Evolutionary conservation across 2,113 vertebrate genomes (phyloP).

Genomic region (Perca schrenkii): DNA sequence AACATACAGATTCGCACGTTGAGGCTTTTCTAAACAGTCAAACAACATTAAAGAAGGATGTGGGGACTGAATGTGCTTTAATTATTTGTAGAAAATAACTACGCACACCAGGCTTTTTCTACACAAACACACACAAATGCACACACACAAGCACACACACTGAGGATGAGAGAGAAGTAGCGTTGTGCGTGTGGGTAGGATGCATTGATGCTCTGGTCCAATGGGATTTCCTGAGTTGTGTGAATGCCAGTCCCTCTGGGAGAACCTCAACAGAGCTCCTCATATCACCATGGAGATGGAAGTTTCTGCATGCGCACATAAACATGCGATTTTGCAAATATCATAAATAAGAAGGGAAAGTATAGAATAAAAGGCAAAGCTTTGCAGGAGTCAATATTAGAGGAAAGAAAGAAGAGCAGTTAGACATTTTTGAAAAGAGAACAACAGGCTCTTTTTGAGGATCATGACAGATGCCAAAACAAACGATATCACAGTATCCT

Average conservation of each 20-base stretch:
- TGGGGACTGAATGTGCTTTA: slow-evolving; percentile 69
- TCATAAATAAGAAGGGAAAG: slow-evolving; percentile 55
- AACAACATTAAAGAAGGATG: slow-evolving; percentile 35
- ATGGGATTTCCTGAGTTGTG: slow-evolving; percentile 83
- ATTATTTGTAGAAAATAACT: slow-evolving; percentile 72
- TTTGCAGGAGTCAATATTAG: slow-evolving; percentile 55
- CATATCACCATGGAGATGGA: slow-evolving; percentile 49
- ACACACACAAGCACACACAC: slow-evolving; percentile 17
- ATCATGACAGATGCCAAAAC: slow-evolving; percentile 70
- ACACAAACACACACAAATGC: slow-evolving; percentile 12
- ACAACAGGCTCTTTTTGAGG: slow-evolving; percentile 48
- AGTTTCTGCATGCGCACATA: slow-evolving; percentile 50
- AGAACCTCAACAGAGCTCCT: slow-evolving; percentile 57
- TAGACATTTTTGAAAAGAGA: neutral
- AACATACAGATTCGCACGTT: slow-evolving; percentile 19
- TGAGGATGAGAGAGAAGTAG: slow-evolving; percentile 13
- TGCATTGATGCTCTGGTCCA: slow-evolving; percentile 63
- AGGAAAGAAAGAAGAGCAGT: slow-evolving; percentile 43
- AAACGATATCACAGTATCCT: slow-evolving; percentile 81
- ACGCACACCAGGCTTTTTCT: slow-evolving; percentile 22
- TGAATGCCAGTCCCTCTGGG: slow-evolving; percentile 79
- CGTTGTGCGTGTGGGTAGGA: slow-evolving; percentile 45
- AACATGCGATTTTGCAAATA: slow-evolving; percentile 67
- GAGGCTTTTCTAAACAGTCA: slow-evolving; percentile 55
- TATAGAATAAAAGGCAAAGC: slow-evolving; percentile 65